These are phyloP conservation scores for Amphiura filiformis DNA, from an alignment of 35 echinoderm and acorn worm genomes.

Conservation along the genomic window DNA sequence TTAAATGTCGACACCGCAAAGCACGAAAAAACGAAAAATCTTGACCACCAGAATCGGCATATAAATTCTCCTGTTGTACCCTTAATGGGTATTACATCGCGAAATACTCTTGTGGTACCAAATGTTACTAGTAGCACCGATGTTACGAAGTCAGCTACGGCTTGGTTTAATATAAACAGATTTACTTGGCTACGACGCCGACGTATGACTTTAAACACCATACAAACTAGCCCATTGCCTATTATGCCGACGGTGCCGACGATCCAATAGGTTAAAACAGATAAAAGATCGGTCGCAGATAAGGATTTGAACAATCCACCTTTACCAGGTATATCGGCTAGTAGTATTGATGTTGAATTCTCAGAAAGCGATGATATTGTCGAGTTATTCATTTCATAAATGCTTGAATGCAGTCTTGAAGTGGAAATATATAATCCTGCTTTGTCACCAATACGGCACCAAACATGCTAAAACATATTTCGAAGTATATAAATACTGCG, in stretches of 20 bases:
- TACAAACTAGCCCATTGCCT: conserved; percentile 61
- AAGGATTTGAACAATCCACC: neutral
- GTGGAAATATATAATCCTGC: no score
- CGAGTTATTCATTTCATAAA: no score
- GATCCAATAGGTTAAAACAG: conserved; percentile 46
- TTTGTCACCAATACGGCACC: no score
- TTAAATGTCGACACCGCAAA: conserved; percentile 80
- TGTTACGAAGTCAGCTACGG: conserved; percentile 64
- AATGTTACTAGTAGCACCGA: conserved; percentile 58
- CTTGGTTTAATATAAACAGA: conserved; percentile 76
- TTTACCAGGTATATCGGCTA: no score
- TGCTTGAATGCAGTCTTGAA: no score
- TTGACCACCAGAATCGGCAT: conserved; percentile 87
- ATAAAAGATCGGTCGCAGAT: conserved; percentile 7
- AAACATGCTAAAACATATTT: no score
- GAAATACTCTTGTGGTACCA: conserved; percentile 49
- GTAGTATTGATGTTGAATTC: no score
- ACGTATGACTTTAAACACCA: conserved; percentile 59
- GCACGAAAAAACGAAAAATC: conserved; percentile 81
- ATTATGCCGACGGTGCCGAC: conserved; percentile 61
- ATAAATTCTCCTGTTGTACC: conserved; percentile 59
- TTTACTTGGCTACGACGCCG: conserved; percentile 60
- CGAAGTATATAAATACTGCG: no score
- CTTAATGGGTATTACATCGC: neutral
- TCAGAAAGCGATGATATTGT: no score